Evolutionary conservation across 2,888 invertebrate species (phyloP).

Genomic region (Diaperis boleti): DNA sequence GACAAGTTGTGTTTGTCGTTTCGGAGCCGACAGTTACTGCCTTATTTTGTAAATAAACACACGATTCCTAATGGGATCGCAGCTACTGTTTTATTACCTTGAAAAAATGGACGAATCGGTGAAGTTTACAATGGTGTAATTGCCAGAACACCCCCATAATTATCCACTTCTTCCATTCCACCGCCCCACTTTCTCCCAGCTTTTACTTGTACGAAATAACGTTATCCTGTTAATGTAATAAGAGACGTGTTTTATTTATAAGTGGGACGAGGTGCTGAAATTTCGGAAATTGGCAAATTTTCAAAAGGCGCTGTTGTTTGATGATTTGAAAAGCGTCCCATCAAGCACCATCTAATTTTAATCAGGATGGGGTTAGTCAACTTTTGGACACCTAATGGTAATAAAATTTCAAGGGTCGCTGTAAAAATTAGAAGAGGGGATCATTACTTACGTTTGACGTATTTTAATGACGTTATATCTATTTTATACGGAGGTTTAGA

Average conservation of each 20-base stretch:
- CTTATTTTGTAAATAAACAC: background rate
- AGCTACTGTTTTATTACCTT: background rate
- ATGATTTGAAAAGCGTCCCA: background rate
- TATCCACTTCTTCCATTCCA: slow-evolving; percentile 23
- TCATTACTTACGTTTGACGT: too few relatives aligned
- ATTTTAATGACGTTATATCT: too few relatives aligned
- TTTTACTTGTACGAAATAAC: too few relatives aligned
- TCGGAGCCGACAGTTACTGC: background rate
- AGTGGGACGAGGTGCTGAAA: background rate
- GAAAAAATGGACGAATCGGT: slow-evolving; percentile 9
- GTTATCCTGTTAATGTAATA: too few relatives aligned
- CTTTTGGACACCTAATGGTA: too few relatives aligned
- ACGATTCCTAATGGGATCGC: background rate
- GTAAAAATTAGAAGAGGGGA: too few relatives aligned
- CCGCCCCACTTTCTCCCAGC: too few relatives aligned
- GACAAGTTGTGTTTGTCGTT: background rate
- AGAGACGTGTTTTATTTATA: too few relatives aligned
- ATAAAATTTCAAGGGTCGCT: background rate
- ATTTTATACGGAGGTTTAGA: too few relatives aligned
- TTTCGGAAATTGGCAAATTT: slow-evolving; percentile 11
- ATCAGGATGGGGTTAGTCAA: slow-evolving; percentile 10
- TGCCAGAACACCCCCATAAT: slow-evolving; percentile 11
- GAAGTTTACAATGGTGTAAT: slow-evolving; percentile 18
- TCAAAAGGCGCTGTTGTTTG: background rate
- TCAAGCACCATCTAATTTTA: background rate